Base-by-base conservation (phyloP, 2,797 vertebrate species). In the Sebastes taczanowskii region DNA sequence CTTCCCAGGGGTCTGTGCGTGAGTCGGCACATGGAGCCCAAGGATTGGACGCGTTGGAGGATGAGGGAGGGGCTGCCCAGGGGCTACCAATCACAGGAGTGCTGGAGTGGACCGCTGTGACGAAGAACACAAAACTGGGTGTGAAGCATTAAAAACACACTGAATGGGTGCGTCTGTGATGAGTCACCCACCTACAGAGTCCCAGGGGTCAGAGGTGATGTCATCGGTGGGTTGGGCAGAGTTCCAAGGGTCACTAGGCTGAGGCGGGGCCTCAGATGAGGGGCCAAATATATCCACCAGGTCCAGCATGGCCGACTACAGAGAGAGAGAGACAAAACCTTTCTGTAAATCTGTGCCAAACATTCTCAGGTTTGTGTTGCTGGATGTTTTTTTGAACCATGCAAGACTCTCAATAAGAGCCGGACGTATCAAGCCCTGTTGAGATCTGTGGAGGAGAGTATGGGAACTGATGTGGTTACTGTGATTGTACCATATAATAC, bases 271-370 rank as follows among this genome's bases (percentile, higher is more conserved):
- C 77, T 96, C 93, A 71, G 97, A 94, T 8, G 95, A 91, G 0
- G 96, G 84, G 27, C 95, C 94, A 6, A 99, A 99, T 88, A 99
- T 94, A 87, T 98, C 97, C 23, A 96, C 97, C 73, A 99, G 95
- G 81, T 99, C 97, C 91, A 97, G 87, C 92, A 97, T 96, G 81
- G 97, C 96, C 11, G 97, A 97, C 98, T 98, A 92, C 1, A 85
- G 62, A 75, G 4, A 85, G 62, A 75, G 4, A 49, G 56, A 84
- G 65, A 88, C 72, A 67, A 46, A 27, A 49, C 25, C 30, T n/a
- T 11, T 22, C n/a, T 59, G 16, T 75, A 16, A 62, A 27, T 69
- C 22, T 67, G 46, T 60, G 35, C 6, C 29, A 23, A 61, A 76
- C 2, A 16, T 46, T n/a, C 11, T 55, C 25, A 34, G 11, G 60